A percentile compares a stretch with the other conserved stretches of the same genome.
Conservation (phyloP, 2,113 vertebrate species). For the Lophotis ruficrista region DNA sequence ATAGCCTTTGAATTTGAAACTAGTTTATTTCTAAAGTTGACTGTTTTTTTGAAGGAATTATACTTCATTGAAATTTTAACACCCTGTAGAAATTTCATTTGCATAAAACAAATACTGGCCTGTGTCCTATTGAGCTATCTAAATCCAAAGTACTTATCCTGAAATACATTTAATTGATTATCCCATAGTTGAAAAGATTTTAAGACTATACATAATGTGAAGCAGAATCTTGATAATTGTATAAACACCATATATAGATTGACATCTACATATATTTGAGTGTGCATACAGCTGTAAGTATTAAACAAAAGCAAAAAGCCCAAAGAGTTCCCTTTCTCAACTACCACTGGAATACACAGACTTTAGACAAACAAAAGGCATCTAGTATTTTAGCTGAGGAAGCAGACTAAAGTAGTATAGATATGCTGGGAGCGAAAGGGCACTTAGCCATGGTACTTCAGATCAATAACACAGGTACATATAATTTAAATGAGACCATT, state of each 20-base stretch:
- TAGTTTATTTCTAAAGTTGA: neutral
- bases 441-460: neutral
- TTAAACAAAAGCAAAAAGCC: neutral
- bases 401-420: neutral
- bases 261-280: neutral
- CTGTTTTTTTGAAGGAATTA: neutral
- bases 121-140: neutral
- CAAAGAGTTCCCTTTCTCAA: neutral
- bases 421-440: neutral
- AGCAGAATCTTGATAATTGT: neutral
- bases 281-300: neutral
- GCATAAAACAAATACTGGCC: neutral
- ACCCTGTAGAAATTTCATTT: neutral
- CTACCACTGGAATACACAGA: neutral
- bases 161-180: neutral
- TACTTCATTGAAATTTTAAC: neutral
- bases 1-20: neutral
- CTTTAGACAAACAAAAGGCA: neutral
- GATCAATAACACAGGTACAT: neutral
- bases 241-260: neutral
- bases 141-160: neutral
- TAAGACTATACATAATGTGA: neutral
- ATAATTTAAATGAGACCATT: neutral
- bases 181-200: neutral
- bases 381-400: neutral